A percentile compares a stretch with the other conserved stretches of the same genome.
Conservation (phyloP, 2,888 invertebrate genomes). For the Cybosia mesomella region DNA sequence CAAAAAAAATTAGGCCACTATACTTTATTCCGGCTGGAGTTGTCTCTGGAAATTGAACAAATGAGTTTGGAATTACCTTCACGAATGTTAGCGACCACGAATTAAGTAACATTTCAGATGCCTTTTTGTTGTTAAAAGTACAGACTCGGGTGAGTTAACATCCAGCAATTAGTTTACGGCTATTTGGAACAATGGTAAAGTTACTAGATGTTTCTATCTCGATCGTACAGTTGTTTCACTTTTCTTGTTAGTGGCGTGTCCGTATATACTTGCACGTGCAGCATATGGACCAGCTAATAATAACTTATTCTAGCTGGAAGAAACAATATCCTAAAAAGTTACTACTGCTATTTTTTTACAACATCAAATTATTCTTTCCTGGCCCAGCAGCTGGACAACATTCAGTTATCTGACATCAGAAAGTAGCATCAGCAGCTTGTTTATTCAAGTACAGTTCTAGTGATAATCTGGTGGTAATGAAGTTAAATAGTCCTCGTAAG, state of each 20-base stretch:
- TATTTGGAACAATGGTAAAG: conserved; percentile 53
- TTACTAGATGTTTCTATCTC: conserved; percentile 47
- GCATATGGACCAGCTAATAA: conserved; percentile 19
- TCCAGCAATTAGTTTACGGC: conserved; percentile 54
- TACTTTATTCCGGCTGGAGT: conserved; percentile 40
- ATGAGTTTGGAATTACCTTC: conserved; percentile 57
- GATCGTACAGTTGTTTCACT: conserved; percentile 49
- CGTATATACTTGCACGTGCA: conserved; percentile 22
- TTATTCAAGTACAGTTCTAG: too few species aligned
- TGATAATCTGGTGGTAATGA: too few species aligned
- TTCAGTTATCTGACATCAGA: not conserved
- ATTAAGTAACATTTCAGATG: conserved; percentile 62
- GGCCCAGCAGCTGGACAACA: not conserved
- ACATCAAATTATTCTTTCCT: not conserved
- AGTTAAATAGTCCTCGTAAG: too few species aligned
- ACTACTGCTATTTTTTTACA: not conserved
- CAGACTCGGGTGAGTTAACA: conserved; percentile 50
- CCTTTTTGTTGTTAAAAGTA: conserved; percentile 59
- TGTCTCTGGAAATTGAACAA: conserved; percentile 48
- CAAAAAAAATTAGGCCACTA: conserved; percentile 30
- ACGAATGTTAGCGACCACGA: conserved; percentile 52
- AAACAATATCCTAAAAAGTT: not conserved
- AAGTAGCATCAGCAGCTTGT: too few species aligned
- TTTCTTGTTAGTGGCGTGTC: conserved; percentile 29
- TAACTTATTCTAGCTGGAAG: not conserved